Conservation (phyloP, 1,140 invertebrate species). For the Cryptotermes secundus region DNA sequence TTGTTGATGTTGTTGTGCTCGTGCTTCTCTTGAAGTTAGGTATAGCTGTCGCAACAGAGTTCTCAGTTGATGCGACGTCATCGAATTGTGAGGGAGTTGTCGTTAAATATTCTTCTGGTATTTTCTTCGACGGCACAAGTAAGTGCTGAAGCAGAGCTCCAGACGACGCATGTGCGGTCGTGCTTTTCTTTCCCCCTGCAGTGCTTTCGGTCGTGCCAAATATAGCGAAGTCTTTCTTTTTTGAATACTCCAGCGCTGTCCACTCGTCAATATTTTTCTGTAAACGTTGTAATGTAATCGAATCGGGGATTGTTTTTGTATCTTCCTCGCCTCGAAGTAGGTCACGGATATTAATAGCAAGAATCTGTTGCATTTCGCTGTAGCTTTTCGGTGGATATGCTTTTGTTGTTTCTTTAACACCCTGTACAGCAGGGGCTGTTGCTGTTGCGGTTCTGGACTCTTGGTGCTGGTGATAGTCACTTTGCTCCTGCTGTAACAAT, state of each 20-base stretch:
- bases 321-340: constrained; percentile 44
- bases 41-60: constrained; percentile 18
- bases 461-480: constrained; percentile 34
- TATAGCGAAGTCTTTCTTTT: constrained; percentile 45
- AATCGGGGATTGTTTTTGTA: constrained; percentile 35
- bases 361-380: constrained; percentile 42
- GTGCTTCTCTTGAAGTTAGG: constrained; percentile 20
- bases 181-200: neutral
- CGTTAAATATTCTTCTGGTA: constrained; percentile 74
- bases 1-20: constrained; percentile 40
- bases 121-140: constrained; percentile 63
- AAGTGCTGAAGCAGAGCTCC: constrained; percentile 22
- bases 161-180: neutral
- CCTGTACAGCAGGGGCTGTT: neutral
- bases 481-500: constrained; percentile 34
- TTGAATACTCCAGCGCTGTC: constrained; percentile 75
- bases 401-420: neutral
- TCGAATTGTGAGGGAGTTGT: constrained; percentile 50
- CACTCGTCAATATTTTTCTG: constrained; percentile 82
- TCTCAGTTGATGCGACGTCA: constrained; percentile 20
- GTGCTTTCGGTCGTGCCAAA: neutral
- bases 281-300: constrained; percentile 69
- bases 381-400: neutral
- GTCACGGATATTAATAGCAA: constrained; percentile 45
- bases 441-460: constrained; percentile 34